Conservation (phyloP, 2,888 invertebrate species). For the Stenodema calcarata region DNA sequence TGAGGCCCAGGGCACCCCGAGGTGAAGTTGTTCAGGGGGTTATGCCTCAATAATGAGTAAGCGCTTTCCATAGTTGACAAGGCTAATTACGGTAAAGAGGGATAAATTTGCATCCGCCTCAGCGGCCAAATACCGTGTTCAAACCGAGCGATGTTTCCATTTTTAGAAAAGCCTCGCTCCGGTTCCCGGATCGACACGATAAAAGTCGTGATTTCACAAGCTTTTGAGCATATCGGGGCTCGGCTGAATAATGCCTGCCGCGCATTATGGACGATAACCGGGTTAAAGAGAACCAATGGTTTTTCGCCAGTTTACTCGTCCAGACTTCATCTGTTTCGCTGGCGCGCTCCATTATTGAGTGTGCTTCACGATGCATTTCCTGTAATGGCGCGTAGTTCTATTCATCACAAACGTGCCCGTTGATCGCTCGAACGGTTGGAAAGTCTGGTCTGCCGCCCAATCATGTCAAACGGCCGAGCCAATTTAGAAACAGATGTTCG, state of each 20-base stretch:
- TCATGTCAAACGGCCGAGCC: no score
- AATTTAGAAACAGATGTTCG: no score
- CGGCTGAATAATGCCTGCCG: background rate
- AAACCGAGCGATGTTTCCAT: background rate
- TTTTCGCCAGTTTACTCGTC: background rate
- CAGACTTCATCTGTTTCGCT: background rate
- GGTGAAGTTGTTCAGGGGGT: conserved; percentile 14
- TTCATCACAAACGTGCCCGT: no score
- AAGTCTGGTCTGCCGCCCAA: no score
- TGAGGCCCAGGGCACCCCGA: background rate
- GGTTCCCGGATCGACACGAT: background rate
- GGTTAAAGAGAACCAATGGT: background rate
- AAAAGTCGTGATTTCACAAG: background rate
- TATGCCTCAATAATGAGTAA: conserved; percentile 36
- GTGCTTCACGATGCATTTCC: background rate
- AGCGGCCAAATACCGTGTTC: background rate
- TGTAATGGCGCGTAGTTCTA: background rate
- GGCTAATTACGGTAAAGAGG: conserved; percentile 39
- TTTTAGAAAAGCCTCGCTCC: background rate
- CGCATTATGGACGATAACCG: background rate
- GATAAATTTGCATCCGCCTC: conserved; percentile 18
- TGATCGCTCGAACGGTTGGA: no score
- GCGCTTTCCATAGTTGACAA: background rate
- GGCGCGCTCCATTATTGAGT: background rate
- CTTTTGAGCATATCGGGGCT: background rate